Conservation (phyloP, 2,888 invertebrate species). For the Megaustenia siamemsis region DNA sequence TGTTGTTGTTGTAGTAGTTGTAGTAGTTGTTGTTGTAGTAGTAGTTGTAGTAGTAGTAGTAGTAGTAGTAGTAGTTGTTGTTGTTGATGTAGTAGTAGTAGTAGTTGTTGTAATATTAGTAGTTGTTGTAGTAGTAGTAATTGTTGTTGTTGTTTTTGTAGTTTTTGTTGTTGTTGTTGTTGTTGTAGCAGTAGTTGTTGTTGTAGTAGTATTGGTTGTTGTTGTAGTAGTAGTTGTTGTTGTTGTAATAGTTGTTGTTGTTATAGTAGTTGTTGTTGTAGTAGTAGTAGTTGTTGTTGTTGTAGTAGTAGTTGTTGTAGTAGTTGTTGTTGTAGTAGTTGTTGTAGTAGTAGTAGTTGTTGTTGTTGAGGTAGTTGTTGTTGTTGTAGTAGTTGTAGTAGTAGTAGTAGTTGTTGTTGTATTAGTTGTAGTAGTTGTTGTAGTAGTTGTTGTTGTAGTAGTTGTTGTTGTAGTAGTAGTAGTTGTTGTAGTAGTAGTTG, state of each 20-base stretch:
- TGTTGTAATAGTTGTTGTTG: too few species aligned
- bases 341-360: too few species aligned
- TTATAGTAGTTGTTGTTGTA: too few species aligned
- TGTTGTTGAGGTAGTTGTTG: too few species aligned
- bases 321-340: background rate
- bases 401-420: too few species aligned
- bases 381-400: background rate
- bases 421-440: too few species aligned
- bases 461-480: background rate
- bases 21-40: background rate
- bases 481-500: background rate
- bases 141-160: too few species aligned
- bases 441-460: too few species aligned
- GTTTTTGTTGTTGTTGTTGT: too few species aligned
- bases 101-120: background rate
- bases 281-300: conserved; percentile 15
- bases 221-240: too few species aligned
- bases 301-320: conserved; percentile 23
- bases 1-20: background rate
- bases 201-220: too few species aligned
- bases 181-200: too few species aligned
- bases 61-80: conserved; percentile 20
- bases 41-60: conserved; percentile 19
- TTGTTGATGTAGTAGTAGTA: background rate
- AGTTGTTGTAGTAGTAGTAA: background rate